Evolutionary conservation across 1,140 invertebrate species (phyloP).

Genomic region (Ceratina japonica): DNA sequence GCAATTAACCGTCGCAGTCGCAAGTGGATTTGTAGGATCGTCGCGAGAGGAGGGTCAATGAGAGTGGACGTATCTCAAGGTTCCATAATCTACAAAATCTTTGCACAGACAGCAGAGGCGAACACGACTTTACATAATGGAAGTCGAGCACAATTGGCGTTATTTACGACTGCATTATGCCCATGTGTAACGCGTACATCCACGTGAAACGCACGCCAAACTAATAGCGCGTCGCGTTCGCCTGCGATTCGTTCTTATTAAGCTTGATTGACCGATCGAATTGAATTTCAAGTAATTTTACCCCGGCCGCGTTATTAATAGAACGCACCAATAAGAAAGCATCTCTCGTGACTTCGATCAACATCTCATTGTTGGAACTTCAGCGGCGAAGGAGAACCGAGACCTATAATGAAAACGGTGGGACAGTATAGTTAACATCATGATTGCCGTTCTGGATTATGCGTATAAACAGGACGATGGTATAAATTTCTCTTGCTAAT

Average conservation of each 20-base stretch:
- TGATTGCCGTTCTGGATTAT: no score
- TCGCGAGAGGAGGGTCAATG: neutral
- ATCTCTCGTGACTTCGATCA: neutral
- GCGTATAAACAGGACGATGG: no score
- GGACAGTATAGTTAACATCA: no score
- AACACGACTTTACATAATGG: conserved; percentile 11
- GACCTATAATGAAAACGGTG: no score
- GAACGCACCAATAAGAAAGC: conserved; percentile 11
- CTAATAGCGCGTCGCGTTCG: conserved; percentile 11
- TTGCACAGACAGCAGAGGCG: neutral
- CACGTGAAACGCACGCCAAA: conserved; percentile 36
- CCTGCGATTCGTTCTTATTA: conserved; percentile 31
- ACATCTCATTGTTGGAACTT: no score
- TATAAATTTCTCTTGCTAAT: no score
- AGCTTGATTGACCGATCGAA: conserved; percentile 30
- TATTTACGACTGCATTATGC: neutral
- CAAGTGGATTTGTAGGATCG: neutral
- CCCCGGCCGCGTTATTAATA: conserved; percentile 25
- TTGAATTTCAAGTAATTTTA: conserved; percentile 30
- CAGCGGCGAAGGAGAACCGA: no score
- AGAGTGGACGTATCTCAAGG: neutral
- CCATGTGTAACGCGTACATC: neutral
- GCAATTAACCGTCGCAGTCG: neutral
- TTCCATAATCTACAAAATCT: conserved; percentile 16
- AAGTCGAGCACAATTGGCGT: conserved; percentile 2